Base-by-base conservation (phyloP, 2,797 vertebrate genomes). In the Eurystomus glaucurus region DNA sequence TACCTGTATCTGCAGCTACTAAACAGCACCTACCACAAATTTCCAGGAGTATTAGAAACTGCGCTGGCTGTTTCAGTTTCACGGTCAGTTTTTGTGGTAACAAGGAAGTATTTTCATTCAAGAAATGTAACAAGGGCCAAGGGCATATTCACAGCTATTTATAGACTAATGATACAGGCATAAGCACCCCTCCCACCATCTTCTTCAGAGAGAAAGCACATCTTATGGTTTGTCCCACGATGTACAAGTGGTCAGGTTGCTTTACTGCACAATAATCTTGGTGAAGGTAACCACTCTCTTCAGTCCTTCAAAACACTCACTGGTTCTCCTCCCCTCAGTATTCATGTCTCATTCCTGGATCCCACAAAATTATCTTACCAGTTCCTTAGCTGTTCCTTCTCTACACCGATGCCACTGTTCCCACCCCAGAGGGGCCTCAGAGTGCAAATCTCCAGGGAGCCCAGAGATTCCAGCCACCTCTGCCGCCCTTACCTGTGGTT, bases 401-500 rank as follows among this genome's bases (percentile, higher is more conserved):
- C 39, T 71, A 88, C 14, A 68, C 31, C 29, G 54, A 26, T 1
- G 2, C 11, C 2, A 9, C 54, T 61, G 37, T 43, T 91, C 54
- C 37, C 61, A 80, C 22, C 31, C 17, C 19, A 52, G 37, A 55
- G 16, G 4, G 13, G 31, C 50, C 54, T 23, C 55, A 77, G 50
- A 75, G 15, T 5, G 4, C 68, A 70, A 25, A 50, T n/a, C 41
- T 74, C 37, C n/a, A 70, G 18, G 37, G 11, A 87, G 14, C 8
- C 35, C 54, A 45, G 37, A 74, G 8, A 61, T 6, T 3, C 39
- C 54, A 48, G 2, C 4, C 12, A 48, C 21, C 41, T 26, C 22
- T 21, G 22, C 33, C 26, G 37, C 81, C 43, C 92, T 98, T 91
- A 98, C 98, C 97, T 98, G 98, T 0, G 93, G 94, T 89, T 98